Evolutionary conservation across 2,888 invertebrate species (phyloP), one percentile per base, ranked within the genome.

Genomic region (Plagiodera versicolora): DNA sequence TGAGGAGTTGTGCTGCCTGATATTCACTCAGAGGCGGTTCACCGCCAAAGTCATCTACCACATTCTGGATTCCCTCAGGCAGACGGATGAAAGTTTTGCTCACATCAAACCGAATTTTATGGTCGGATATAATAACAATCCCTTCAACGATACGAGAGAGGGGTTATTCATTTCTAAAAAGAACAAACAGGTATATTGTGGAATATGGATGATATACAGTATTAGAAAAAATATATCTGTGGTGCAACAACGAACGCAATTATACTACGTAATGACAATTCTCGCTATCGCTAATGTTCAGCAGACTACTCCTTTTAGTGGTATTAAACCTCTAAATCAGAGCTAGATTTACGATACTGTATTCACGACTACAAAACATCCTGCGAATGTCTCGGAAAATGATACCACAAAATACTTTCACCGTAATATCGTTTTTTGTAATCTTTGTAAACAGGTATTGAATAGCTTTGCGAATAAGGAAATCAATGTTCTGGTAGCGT

Each of bases 21-120:
- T 94, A 61, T 92, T 94, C 77, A 89, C 90, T 0, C 81, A 87
- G 69, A 83, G 89, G 67, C 82, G 93, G 49, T 88, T 89, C 68
- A 89, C 91, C 0, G 90, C 93, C 0, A 90, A 91, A 79, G 83
- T 90, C 8, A 71, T 95, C 0, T 90, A 84, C 74, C 88, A 90
- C 64, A 74, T 92, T 2, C 70, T 94, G 3, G 83, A 86, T 59
- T 79, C 82, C 0, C 84, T 84, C 0, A 80, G 78, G 9, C 69
- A 81, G 17, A 30, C 60, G 0, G 80, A 85, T 62, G 79, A 83
- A 0, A 79, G 83, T 9, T 86, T 86, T 65, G 79, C 80, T 0
- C 85, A 89, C 67, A 72, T 91, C 0, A 82, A 83, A 61, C 85
- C 89, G 0, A 89, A 91, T 69, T 94, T 88, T 73, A 82, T 93